Conservation (phyloP, 2,113 vertebrate species). For the Tenrec ecaudatus region DNA sequence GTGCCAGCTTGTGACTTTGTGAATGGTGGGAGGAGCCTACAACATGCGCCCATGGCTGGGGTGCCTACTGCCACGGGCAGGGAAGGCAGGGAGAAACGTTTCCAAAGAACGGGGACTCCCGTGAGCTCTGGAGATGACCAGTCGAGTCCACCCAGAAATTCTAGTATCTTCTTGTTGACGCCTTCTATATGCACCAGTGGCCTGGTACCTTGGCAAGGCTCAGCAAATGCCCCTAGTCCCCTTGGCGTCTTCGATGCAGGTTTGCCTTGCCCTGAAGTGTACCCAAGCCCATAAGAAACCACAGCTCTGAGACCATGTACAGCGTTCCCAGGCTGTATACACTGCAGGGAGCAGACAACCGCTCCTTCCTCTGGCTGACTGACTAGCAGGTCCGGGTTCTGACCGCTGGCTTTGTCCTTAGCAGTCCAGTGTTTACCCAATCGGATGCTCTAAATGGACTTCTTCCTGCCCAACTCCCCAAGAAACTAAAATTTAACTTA, state of each 20-base stretch:
- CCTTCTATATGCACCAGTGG: fast-evolving
- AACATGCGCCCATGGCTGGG: background rate
- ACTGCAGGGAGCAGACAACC: no score
- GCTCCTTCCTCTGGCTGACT: no score
- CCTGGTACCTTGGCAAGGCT: no score
- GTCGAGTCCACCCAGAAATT: background rate
- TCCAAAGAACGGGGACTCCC: background rate
- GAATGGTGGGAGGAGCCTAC: background rate
- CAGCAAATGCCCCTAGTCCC: no score
- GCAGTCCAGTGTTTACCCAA: no score
- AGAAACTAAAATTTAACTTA: background rate
- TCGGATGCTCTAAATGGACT: background rate
- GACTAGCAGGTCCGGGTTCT: no score
- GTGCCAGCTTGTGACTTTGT: background rate
- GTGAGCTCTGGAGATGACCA: background rate
- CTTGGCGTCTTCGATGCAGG: no score
- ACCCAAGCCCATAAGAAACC: no score
- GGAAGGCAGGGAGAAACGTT: background rate
- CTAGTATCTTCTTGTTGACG: background rate
- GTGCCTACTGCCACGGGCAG: background rate
- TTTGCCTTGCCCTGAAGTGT: no score
- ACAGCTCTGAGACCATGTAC: no score
- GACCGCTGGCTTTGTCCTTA: no score
- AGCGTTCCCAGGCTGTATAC: no score
- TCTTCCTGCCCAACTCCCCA: background rate